Base-by-base conservation (phyloP, 2,797 vertebrate species). In the Mionectes olivaceus region DNA sequence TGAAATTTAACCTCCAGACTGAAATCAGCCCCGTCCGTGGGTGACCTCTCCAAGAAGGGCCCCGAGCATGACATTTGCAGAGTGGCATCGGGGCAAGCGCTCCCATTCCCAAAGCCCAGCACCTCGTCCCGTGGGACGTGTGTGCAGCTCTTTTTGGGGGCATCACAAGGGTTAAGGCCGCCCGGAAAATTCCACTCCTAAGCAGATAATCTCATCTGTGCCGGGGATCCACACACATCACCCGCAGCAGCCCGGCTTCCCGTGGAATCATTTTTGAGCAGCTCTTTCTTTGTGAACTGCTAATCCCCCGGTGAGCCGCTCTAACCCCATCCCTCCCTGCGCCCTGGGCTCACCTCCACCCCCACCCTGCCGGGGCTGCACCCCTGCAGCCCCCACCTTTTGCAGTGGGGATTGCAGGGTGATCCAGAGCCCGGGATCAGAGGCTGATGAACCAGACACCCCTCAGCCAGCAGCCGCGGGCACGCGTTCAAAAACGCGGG, bases 161-260 rank as follows among this genome's bases (percentile, higher is more conserved):
- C 0, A 1, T 57, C 23, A 15, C 28, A 80, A 78, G 95, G 91
- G 95, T 94, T 97, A 96, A 97, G 5, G 1, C 89, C 4, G 35
- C 94, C 90, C 17, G 94, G 71, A 82, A 91, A 97, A 96, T 87
- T 93, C 92, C 87, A 89, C 73, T 93, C 87, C 91, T 96, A 94
- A 97, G 94, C 95, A 63, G 95, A 97, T 93, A 92, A 91, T 94
- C 96, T 96, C 69, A 33, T 89, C 92, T 87, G 90, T 53, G 86
- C 94, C 53, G 90, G 97, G 92, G 53, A 37, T 73, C 14, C 91
- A 57, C 87, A 81, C 47, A 32, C 94, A 92, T 22, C 44, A 14
- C 61, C 78, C 21, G 11, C 86, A 65, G 94, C 84, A 70, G 93
- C 81, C 81, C 0, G 41, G 80, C 89, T 92, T 97, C 95, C 93